phyloP scores from a whole-genome alignment of 1,140 invertebrate genomes.

The Eulimnadia texana region DNA sequence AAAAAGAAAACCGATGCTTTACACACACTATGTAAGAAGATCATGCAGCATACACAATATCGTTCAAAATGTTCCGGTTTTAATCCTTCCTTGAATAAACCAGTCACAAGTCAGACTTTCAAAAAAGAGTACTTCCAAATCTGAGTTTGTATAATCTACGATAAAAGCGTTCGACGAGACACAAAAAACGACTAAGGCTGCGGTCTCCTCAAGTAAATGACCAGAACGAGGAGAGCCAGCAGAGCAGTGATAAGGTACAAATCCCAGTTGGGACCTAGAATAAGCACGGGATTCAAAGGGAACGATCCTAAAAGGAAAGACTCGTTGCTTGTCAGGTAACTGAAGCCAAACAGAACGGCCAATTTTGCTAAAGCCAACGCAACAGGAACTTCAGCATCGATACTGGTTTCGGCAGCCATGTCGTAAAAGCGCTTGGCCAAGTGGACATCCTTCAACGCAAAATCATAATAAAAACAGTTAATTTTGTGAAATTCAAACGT shows the following conservation, averaged over 20 bases:
- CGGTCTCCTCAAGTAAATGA: conserved; percentile 60
- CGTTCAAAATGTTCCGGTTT: too few species aligned
- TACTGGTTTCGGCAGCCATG: conserved; percentile 82
- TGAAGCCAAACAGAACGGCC: conserved; percentile 55
- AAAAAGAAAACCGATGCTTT: too few species aligned
- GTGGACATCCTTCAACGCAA: conserved; percentile 40
- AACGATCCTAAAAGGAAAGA: conserved; percentile 22
- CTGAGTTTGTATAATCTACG: too few species aligned
- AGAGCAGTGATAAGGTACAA: conserved; percentile 74
- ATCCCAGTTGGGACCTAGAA: conserved; percentile 81
- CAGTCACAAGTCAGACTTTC: too few species aligned
- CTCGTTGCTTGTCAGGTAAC: conserved; percentile 47
- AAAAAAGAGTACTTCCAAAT: too few species aligned
- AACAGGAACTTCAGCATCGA: conserved; percentile 88
- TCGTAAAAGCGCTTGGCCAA: conserved; percentile 88
- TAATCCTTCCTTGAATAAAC: too few species aligned
- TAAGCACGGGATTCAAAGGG: conserved; percentile 46
- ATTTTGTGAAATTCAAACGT: neutral
- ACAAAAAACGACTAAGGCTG: conserved; percentile 22
- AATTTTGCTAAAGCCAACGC: conserved; percentile 82
- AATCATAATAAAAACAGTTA: neutral
- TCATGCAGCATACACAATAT: too few species aligned
- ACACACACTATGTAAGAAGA: too few species aligned
- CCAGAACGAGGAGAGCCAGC: conserved; percentile 59
- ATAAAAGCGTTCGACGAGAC: too few species aligned